These are phyloP conservation scores for Mobula hypostoma DNA, from an alignment of 2,113 vertebrate species.

Conservation along the genomic window DNA sequence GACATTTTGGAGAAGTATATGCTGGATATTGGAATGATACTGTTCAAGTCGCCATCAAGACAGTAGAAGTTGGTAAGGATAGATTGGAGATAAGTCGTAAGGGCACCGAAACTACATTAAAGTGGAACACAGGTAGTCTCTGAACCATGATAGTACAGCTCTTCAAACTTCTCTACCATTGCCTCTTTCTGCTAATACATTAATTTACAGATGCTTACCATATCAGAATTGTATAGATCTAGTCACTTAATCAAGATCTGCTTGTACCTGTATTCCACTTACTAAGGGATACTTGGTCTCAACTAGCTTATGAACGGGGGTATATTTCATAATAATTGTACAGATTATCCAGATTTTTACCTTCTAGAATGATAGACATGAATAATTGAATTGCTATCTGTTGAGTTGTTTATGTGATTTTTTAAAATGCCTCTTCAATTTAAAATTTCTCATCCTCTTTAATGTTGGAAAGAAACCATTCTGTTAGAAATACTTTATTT, in stretches of 20 bases:
- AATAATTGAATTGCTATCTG: not conserved
- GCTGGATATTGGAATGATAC: constrained; percentile 63
- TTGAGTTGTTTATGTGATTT: not conserved
- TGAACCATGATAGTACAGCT: not conserved
- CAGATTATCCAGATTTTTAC: not conserved
- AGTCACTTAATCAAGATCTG: not conserved
- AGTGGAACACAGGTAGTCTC: not conserved
- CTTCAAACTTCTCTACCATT: not conserved
- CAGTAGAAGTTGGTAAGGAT: constrained; percentile 57
- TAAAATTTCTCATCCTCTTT: not conserved
- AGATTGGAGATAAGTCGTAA: not conserved
- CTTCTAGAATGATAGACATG: not conserved
- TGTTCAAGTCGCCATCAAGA: constrained; percentile 70
- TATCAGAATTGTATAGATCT: not conserved
- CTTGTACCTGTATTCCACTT: not conserved
- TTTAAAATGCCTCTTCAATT: not conserved
- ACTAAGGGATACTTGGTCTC: not conserved
- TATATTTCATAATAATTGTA: not conserved
- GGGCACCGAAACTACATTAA: not conserved
- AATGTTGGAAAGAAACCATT: not conserved
- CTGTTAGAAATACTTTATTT: not conserved
- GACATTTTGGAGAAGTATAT: constrained; percentile 67
- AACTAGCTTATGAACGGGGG: not conserved
- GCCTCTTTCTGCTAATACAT: not conserved
- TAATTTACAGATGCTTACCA: not conserved